These are phyloP conservation scores for Aphaenogaster ashmeadi DNA, from an alignment of 1,140 invertebrate genomes.

Conservation along the genomic window DNA sequence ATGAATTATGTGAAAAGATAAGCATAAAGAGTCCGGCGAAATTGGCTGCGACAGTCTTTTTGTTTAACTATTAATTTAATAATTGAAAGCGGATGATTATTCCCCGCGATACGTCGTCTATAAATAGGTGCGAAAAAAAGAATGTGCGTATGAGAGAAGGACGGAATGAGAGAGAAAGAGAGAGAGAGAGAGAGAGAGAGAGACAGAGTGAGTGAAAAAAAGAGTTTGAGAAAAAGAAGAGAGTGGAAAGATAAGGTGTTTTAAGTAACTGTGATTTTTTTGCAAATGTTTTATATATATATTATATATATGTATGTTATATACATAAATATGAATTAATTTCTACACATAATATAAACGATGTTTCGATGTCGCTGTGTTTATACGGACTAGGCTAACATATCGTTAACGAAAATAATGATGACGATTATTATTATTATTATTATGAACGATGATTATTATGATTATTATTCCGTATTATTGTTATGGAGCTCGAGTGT, in stretches of 20 bases:
- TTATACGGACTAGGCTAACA: conserved; percentile 83
- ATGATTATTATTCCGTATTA: conserved; percentile 63
- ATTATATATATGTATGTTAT: conserved; percentile 79
- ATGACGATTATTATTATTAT: conserved; percentile 55
- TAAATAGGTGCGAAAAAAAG: conserved; percentile 18
- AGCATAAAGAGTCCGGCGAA: neutral
- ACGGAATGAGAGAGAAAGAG: neutral
- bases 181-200: neutral
- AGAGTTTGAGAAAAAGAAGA: conserved; percentile 14
- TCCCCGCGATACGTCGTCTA: conserved; percentile 22
- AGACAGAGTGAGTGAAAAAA: neutral
- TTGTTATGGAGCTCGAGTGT: conserved; percentile 65
- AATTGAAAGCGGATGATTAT: conserved; percentile 18
- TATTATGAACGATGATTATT: conserved; percentile 66
- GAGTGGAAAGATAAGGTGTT: conserved; percentile 70
- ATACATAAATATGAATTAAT: conserved; percentile 81
- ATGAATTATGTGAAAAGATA: neutral
- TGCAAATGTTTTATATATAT: conserved; percentile 83
- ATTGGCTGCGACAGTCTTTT: conserved; percentile 25
- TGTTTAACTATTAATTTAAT: conserved; percentile 25
- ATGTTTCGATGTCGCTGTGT: conserved; percentile 83
- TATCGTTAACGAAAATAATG: conserved; percentile 79
- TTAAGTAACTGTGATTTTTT: conserved; percentile 86
- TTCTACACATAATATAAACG: conserved; percentile 82
- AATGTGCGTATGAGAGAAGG: neutral